Percentiles rank a stretch among this genome's conserved stretches.
Evolutionary conservation across 2,797 vertebrate genomes (phyloP).

Genomic region (Crenuchus spilurus): DNA sequence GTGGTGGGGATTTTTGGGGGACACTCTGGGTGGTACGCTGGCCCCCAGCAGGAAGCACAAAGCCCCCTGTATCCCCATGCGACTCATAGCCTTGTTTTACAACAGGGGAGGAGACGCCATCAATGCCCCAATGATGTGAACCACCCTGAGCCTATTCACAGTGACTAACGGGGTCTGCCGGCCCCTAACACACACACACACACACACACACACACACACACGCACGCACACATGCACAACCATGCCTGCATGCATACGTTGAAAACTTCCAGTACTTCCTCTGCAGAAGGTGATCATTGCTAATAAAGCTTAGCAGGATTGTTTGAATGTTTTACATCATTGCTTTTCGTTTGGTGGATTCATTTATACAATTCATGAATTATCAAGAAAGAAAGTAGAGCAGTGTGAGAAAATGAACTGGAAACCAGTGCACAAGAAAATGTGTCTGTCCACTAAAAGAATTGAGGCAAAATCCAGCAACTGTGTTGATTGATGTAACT

Average conservation of each 20-base stretch:
- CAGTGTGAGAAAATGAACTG: too few species aligned
- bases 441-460: too few species aligned
- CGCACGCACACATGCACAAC: background rate
- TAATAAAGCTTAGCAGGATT: background rate
- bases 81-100: constrained; percentile 91
- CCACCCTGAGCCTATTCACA: constrained; percentile 91
- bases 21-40: constrained; percentile 96
- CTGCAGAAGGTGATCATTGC: too few species aligned
- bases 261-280: too few species aligned
- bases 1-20: constrained; percentile 75
- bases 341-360: too few species aligned
- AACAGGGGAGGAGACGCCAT: constrained; percentile 93
- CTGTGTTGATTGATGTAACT: too few species aligned
- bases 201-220: constrained; percentile 35
- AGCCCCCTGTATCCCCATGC: constrained; percentile 87
- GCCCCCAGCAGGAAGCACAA: constrained; percentile 81
- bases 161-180: constrained; percentile 89
- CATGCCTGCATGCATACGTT: constrained; percentile 22
- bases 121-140: constrained; percentile 91
- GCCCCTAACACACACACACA: constrained; percentile 62
- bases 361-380: too few species aligned
- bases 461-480: too few species aligned
- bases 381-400: too few species aligned
- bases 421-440: too few species aligned
- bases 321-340: too few species aligned